A percentile compares a stretch with the other conserved stretches of the same genome.
phyloP scores from a whole-genome alignment of 1,140 invertebrate genomes.

The Drosophila pseudoobscura region DNA sequence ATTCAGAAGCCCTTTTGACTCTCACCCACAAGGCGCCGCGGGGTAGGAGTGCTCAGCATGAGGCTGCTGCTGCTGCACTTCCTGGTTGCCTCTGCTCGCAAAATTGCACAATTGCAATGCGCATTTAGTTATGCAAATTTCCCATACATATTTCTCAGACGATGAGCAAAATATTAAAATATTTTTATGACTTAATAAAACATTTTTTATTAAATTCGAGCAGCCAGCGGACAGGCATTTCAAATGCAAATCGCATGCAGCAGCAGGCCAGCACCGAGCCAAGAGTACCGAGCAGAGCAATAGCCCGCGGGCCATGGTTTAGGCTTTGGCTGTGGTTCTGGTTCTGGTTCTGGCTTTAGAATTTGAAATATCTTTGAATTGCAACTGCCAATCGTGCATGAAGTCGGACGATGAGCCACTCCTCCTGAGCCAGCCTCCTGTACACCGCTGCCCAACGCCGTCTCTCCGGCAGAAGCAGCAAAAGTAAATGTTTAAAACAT shows the following conservation, averaged over 20 bases:
- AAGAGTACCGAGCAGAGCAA: conserved; percentile 6
- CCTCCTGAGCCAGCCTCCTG: conserved; percentile 9
- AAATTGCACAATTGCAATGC: conserved; percentile 77
- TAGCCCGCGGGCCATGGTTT: conserved; percentile 7
- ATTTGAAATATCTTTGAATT: conserved; percentile 81
- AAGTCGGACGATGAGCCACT: conserved; percentile 38
- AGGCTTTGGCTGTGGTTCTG: too few species aligned
- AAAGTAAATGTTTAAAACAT: conserved; percentile 77
- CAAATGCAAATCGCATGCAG: conserved; percentile 75
- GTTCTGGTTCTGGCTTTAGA: conserved; percentile 44
- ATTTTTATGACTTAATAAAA: conserved; percentile 82
- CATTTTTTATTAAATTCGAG: conserved; percentile 80
- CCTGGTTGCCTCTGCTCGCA: conserved; percentile 59
- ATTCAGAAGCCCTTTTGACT: conserved; percentile 10
- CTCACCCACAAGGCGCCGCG: conserved; percentile 33
- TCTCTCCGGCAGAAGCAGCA: conserved; percentile 25
- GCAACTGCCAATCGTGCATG: conserved; percentile 81
- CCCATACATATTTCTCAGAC: conserved; percentile 25
- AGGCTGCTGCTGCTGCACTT: conserved; percentile 43
- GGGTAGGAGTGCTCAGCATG: conserved; percentile 10
- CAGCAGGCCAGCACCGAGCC: conserved; percentile 11
- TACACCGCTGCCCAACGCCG: neutral
- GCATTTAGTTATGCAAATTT: conserved; percentile 77
- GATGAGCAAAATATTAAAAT: conserved; percentile 71
- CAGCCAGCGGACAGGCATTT: conserved; percentile 56